Evolutionary conservation across 2,113 vertebrate species (phyloP), one percentile per base, ranked within the genome.

Genomic region (Centropristis striata): DNA sequence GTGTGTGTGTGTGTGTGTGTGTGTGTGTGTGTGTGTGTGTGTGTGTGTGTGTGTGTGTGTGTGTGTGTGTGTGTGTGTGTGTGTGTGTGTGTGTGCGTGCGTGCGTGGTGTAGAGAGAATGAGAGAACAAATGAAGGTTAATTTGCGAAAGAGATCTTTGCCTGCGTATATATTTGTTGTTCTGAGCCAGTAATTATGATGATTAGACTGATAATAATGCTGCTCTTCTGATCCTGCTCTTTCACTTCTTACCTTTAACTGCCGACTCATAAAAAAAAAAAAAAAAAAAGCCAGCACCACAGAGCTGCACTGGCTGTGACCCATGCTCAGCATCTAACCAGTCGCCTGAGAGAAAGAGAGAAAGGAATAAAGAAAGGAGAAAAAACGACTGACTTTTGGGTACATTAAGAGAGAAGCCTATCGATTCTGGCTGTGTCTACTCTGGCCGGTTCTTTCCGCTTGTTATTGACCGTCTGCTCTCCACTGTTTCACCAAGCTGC

Each of bases 391-490:
- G 85, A 76, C 80, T 86, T 83, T 79, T 63, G 51, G 44, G 75
- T 75, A 78, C 75, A 88, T 92, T 90, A 83, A 79, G 71, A 67
- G 42, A 74, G 72, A 76, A 81, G 63, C 69, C 41, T 70, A 92
- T 91, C 2, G 91, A 91, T 88, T 81, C 54, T 82, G 69, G 59
- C 81, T 63, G 64, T 72, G 80, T 88, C 55, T 72, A 36, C 61
- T 65, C 64, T 44, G 57, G 71, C 71, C 10, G 12, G 20, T 61
- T 76, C 80, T 81, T 77, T 89, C 84, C 27, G 68, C 85, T 86
- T 80, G 66, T 71, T 86, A 92, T 91, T 87, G 86, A 90, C 84
- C 15, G 42, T 80, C 74, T 78, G 50, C 59, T 72, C 55, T 70
- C 55, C 28, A 11, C 58, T 63, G 18, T 64, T 75, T 79, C 46